Conservation (phyloP, 2,113 vertebrate species). For the Oryzias celebensis region DNA sequence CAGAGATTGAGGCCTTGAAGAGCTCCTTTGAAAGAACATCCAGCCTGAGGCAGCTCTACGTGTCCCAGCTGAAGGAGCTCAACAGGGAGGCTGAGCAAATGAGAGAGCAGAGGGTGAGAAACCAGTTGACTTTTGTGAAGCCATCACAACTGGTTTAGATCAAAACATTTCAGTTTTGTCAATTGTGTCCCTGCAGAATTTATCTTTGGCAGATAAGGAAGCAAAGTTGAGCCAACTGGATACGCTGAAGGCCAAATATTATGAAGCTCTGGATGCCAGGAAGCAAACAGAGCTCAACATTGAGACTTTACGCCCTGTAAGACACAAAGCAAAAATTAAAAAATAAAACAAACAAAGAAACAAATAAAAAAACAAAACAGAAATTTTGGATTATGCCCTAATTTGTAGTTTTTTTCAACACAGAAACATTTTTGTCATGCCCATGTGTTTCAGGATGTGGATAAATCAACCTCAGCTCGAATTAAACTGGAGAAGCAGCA, state of each 20-base stretch:
- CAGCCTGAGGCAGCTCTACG: slow-evolving; percentile 67
- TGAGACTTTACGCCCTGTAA: slow-evolving; percentile 76
- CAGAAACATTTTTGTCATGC: not conserved
- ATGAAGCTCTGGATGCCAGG: slow-evolving; percentile 69
- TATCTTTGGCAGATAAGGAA: slow-evolving; percentile 69
- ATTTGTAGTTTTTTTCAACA: not conserved
- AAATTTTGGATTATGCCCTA: not conserved
- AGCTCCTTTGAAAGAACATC: slow-evolving; percentile 58
- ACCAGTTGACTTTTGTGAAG: not conserved
- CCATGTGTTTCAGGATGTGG: slow-evolving; percentile 62
- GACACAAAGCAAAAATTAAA: not conserved
- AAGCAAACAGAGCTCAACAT: slow-evolving; percentile 75
- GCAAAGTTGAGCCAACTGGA: slow-evolving; percentile 67
- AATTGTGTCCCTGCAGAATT: slow-evolving; percentile 57
- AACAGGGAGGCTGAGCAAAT: slow-evolving; percentile 70
- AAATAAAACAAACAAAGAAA: too few species aligned
- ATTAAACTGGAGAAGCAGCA: slow-evolving; percentile 73
- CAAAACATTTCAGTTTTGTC: not conserved
- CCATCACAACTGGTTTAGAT: not conserved
- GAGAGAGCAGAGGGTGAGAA: slow-evolving; percentile 66
- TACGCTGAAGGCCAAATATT: slow-evolving; percentile 69
- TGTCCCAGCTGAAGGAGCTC: slow-evolving; percentile 72
- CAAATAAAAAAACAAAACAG: too few species aligned
- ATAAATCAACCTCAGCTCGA: slow-evolving; percentile 59
- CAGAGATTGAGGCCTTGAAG: slow-evolving; percentile 65